phyloP scores from a whole-genome alignment of 2,888 invertebrate genomes.

The Coleophora deauratella region DNA sequence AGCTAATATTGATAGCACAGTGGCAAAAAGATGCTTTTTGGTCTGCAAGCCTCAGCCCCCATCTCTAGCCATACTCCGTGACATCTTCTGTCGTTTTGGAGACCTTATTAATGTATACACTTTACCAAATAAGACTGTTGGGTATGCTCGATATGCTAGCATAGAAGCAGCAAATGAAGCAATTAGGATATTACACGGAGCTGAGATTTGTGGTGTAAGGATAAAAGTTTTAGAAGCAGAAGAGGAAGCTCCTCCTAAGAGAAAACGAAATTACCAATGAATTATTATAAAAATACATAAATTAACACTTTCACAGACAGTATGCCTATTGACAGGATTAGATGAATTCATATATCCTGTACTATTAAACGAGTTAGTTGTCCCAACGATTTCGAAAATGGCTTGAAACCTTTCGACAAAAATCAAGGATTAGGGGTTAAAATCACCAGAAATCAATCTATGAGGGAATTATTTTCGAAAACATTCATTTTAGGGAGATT shows the following conservation, averaged over 20 bases:
- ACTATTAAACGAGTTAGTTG: too few species aligned
- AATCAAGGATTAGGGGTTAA: too few species aligned
- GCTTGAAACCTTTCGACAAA: too few species aligned
- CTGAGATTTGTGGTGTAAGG: constrained; percentile 89
- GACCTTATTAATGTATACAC: constrained; percentile 92
- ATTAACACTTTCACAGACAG: too few species aligned
- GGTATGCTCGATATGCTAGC: constrained; percentile 90
- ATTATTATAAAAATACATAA: too few species aligned
- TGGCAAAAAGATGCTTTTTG: constrained; percentile 79
- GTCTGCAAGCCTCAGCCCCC: constrained; percentile 80
- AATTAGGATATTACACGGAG: constrained; percentile 82
- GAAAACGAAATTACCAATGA: constrained; percentile 26
- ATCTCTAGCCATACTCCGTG: constrained; percentile 84
- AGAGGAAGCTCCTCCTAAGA: constrained; percentile 59
- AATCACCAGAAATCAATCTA: too few species aligned
- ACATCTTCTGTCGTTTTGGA: constrained; percentile 93
- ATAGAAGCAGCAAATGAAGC: constrained; percentile 84
- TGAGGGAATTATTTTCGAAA: too few species aligned
- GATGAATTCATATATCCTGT: too few species aligned
- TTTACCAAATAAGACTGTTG: constrained; percentile 91
- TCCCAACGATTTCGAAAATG: too few species aligned
- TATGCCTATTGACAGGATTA: too few species aligned
- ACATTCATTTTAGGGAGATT: too few species aligned
- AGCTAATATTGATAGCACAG: constrained; percentile 78
- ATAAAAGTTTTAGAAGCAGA: constrained; percentile 93